Conservation (phyloP, 2,113 vertebrate species). For the Crypturellus undulatus region DNA sequence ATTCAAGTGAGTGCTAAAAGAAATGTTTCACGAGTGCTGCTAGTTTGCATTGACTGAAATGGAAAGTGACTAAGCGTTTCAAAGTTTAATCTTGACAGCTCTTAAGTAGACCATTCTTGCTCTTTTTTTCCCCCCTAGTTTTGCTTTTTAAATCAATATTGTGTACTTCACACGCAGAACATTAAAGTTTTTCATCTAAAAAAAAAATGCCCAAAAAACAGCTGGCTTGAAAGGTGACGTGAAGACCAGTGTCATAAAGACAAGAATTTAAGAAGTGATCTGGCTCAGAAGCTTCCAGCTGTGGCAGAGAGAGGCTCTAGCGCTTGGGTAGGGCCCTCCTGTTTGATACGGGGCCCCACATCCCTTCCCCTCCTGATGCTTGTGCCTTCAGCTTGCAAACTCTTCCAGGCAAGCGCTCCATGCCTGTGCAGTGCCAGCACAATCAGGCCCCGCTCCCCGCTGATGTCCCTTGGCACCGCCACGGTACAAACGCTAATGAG, state of each 20-base stretch:
- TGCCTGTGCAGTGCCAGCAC: not conserved
- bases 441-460: not conserved
- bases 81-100: conserved; percentile 57
- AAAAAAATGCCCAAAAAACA: not conserved
- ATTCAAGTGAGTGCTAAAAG: conserved; percentile 57
- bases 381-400: not conserved
- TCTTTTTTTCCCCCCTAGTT: not conserved
- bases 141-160: conserved; percentile 28
- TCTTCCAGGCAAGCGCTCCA: not conserved
- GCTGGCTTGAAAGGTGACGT: not conserved
- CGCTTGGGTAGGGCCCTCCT: accelerated
- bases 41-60: conserved; percentile 51
- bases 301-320: not conserved
- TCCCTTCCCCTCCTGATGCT: not conserved
- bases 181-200: not conserved
- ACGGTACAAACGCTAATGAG: not conserved
- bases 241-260: not conserved
- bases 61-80: conserved; percentile 45
- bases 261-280: not conserved
- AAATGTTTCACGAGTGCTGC: conserved; percentile 31
- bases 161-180: not conserved
- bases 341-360: accelerated
- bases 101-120: conserved; percentile 31
- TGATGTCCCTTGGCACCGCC: not conserved
- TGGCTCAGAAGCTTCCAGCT: not conserved